Base-by-base conservation (phyloP, 2,797 vertebrate genomes). In the Xerus rutilus region DNA sequence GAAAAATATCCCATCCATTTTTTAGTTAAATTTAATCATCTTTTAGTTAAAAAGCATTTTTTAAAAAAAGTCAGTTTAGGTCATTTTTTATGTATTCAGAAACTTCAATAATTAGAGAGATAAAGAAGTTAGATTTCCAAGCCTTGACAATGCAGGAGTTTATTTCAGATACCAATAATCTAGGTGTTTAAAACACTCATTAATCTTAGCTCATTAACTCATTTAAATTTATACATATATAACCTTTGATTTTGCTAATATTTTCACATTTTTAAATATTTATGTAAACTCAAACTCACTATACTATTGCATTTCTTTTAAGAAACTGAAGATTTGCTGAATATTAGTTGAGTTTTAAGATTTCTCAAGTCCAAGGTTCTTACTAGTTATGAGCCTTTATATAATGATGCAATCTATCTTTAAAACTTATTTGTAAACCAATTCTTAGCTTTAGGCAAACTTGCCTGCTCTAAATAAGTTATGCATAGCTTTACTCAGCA, bases 211-310 rank as follows among this genome's bases (percentile, higher is more conserved):
- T 84, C 62, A 87, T 84, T 70, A 30, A 9, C 76, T 70, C 35
- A 73, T 87, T 94, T 59, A 77, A 62, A 49, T 43, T 83, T 62
- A 30, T 13, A 62, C 52, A 30, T 5, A 65, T 67, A 30, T 39
- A 43, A 65, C 3, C n/a, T 88, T 10, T 74, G 32, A 62, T 92
- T 89, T 92, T 81, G 1, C n/a, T 91, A 73, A 82, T 65, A n/a
- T 86, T 93, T 95, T 95, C 23, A 67, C 73, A n/a, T 67, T 18
- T 15, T 47, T 88, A 67, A 87, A 78, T 35, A 49, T 70, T 18
- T 49, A 35, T 35, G 8, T 7, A 82, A 86, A 88, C 18, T 76
- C 57, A 85, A 43, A 81, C 21, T 84, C 54, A 15, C 21, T 18
- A 10, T 72, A 65, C 77, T 85, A 54, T 81, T 95, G n/a, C 6